These are phyloP conservation scores for Stigmatopora argus DNA, from an alignment of 2,113 vertebrate genomes.

Conservation along the genomic window DNA sequence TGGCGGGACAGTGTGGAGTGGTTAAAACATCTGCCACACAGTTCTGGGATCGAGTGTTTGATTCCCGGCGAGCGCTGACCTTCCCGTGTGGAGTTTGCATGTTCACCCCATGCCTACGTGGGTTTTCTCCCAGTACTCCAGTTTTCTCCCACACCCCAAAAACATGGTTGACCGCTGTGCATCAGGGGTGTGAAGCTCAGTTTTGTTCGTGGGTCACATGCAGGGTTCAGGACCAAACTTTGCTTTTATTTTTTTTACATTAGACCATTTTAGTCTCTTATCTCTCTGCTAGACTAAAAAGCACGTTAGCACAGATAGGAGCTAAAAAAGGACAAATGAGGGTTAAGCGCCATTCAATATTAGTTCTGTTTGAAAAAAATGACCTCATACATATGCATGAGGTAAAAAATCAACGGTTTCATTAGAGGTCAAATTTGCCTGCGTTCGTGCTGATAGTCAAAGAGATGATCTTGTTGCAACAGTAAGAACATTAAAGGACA, in stretches of 20 bases:
- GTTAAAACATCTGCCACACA: too few species aligned
- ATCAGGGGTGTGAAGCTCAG: too few species aligned
- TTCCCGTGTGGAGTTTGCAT: too few species aligned
- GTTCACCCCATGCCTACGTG: too few species aligned
- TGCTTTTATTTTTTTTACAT: constrained; percentile 36
- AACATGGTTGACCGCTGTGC: too few species aligned
- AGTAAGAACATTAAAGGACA: constrained; percentile 7
- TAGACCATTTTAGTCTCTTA: constrained; percentile 52
- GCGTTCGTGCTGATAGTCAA: constrained; percentile 3
- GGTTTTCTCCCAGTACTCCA: too few species aligned
- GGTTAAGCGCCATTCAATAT: constrained; percentile 62
- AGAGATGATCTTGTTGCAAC: background rate
- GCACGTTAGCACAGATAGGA: constrained; percentile 37
- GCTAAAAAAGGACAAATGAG: constrained; percentile 51
- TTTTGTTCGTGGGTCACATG: too few species aligned
- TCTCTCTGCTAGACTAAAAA: constrained; percentile 42
- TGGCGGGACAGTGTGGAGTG: too few species aligned
- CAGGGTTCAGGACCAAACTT: too few species aligned
- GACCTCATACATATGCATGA: constrained; percentile 56
- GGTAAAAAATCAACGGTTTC: constrained; percentile 38
- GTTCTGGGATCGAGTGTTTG: too few species aligned
- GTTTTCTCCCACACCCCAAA: too few species aligned
- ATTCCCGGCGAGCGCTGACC: too few species aligned
- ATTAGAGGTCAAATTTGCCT: constrained; percentile 44
- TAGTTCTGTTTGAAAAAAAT: constrained; percentile 46